Conservation (phyloP, 2,113 vertebrate genomes). For the Orcinus orca region DNA sequence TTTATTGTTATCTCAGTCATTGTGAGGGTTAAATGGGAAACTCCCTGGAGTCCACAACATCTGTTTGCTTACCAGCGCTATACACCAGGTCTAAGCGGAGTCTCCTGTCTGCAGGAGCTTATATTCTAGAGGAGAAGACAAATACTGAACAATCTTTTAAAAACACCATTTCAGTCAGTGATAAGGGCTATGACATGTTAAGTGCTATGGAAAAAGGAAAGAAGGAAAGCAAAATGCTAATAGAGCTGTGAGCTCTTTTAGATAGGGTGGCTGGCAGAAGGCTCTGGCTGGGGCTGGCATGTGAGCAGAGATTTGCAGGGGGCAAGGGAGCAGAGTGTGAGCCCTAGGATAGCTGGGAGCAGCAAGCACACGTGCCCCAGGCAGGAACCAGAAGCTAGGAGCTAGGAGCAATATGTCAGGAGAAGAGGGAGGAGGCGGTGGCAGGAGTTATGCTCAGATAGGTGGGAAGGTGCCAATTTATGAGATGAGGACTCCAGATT, state of each 20-base stretch:
- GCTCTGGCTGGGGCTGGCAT: no score
- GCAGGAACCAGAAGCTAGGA: background rate
- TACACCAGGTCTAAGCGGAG: rapidly evolving
- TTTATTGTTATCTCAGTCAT: rapidly evolving
- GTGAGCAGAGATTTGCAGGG: background rate
- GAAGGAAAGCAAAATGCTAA: background rate
- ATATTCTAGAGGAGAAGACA: background rate
- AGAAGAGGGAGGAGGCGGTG: background rate
- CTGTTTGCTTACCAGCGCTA: rapidly evolving
- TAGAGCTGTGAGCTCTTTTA: background rate
- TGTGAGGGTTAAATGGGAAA: background rate
- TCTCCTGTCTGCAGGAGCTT: no score
- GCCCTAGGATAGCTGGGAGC: rapidly evolving
- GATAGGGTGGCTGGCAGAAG: background rate
- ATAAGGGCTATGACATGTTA: background rate
- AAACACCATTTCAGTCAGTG: background rate
- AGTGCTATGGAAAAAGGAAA: background rate
- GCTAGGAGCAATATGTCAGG: background rate
- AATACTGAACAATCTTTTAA: background rate
- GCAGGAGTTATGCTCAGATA: background rate
- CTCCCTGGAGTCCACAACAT: rapidly evolving
- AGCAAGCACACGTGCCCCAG: background rate
- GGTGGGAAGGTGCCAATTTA: rapidly evolving
- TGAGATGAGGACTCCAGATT: background rate
- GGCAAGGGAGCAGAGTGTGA: background rate